Evolutionary conservation across 2,113 vertebrate species (phyloP).

Genomic region (Campylomormyrus tamandua): DNA sequence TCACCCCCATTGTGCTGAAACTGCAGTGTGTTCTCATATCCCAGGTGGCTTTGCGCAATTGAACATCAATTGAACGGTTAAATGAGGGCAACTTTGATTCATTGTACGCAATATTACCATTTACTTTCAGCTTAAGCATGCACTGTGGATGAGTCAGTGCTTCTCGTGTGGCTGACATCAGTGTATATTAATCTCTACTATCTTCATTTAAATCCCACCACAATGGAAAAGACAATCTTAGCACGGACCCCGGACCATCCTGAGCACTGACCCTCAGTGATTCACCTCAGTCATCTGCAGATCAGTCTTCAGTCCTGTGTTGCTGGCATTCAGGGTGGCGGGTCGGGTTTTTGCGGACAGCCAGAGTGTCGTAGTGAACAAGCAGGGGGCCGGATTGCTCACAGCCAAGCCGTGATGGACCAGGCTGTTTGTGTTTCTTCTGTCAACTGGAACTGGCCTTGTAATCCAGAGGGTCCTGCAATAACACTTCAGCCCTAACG

Average conservation of each 20-base stretch:
- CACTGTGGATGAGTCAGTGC: background rate
- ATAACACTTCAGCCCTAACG: constrained; percentile 7
- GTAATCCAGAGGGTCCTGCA: constrained; percentile 21
- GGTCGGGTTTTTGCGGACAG: background rate
- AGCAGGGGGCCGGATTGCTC: background rate
- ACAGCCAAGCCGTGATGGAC: background rate
- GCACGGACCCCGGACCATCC: background rate
- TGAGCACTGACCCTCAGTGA: background rate
- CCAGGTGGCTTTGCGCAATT: background rate
- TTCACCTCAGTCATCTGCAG: background rate
- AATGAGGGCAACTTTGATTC: background rate
- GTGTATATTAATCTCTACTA: background rate
- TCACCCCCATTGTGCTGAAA: background rate
- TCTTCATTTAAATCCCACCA: background rate
- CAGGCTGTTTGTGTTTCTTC: background rate
- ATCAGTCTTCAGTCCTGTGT: background rate
- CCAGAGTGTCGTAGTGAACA: background rate
- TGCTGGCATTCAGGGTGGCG: background rate
- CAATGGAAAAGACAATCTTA: background rate
- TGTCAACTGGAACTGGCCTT: background rate
- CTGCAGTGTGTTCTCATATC: background rate
- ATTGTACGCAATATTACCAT: background rate
- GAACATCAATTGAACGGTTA: background rate
- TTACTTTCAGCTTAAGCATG: background rate
- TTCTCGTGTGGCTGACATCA: background rate